Percentiles rank a stretch among this genome's conserved stretches.
Evolutionary conservation across 2,888 invertebrate species (phyloP).

Genomic region (Emmelina monodactyla): DNA sequence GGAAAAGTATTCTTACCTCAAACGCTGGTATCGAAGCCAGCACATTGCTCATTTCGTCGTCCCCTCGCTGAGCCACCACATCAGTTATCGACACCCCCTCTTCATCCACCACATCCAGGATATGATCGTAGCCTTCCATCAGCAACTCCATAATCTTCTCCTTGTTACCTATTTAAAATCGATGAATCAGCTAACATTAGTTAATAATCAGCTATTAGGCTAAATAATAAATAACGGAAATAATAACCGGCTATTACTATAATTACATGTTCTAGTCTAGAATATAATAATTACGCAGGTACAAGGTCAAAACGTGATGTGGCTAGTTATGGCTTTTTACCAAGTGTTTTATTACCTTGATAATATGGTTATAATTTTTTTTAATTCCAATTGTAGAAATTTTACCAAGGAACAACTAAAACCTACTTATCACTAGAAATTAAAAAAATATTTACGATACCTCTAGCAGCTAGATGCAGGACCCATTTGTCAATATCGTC

Average conservation of each 20-base stretch:
- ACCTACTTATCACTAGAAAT: not conserved
- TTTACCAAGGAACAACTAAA: not conserved
- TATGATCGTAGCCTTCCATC: constrained; percentile 87
- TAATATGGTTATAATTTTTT: too few relatives aligned
- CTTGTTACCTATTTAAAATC: constrained; percentile 30
- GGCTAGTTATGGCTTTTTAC: too few relatives aligned
- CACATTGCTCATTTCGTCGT: constrained; percentile 72
- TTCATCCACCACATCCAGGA: constrained; percentile 80
- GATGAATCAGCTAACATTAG: not conserved
- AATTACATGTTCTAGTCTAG: too few relatives aligned
- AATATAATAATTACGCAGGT: too few relatives aligned
- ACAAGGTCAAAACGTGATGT: too few relatives aligned
- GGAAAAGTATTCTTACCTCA: too few relatives aligned
- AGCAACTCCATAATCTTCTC: constrained; percentile 68
- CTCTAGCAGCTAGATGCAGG: constrained; percentile 78
- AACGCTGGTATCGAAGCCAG: constrained; percentile 76
- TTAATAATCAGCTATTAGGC: too few relatives aligned
- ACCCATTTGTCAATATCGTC: constrained; percentile 83
- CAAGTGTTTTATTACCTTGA: too few relatives aligned
- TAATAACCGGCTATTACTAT: too few relatives aligned
- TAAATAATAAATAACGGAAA: too few relatives aligned
- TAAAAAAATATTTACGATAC: constrained; percentile 43
- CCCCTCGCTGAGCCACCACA: constrained; percentile 72
- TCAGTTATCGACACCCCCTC: constrained; percentile 74
- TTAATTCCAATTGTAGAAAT: too few relatives aligned